Base-by-base conservation (phyloP, 2,797 vertebrate species). In the Enteromius paludinosus region DNA sequence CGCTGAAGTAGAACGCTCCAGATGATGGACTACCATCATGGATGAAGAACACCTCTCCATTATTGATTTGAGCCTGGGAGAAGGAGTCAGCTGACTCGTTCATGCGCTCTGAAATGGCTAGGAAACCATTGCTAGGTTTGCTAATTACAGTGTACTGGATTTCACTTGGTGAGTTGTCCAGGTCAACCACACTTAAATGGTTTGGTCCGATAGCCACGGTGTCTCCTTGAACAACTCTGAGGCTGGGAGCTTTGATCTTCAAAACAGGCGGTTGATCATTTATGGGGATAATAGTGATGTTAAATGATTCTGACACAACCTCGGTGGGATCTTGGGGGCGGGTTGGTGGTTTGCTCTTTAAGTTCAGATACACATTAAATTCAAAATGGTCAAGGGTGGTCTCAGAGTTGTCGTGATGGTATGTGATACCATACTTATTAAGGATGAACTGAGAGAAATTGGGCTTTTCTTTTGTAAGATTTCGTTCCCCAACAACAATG, bases 1-100 rank as follows among this genome's bases (percentile, higher is more conserved):
- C 96, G 1, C 95, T 97, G 78, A 99, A 97, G 91, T 97, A 98
- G 88, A 99, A 98, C 1, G 94, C 95, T 0, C 96, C 96, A 1
- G 97, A 96, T 14, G 86, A 90, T 0, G 94, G 87, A 85, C 95
- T 96, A 87, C 96, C 96, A 82, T 97, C 97, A 5, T 98, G 96
- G 79, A 96, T 72, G 87, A 98, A 98, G 90, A 91, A 96, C n/a
- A 97, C 72, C 14, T 90, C 89, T 75, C 90, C 91, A 25, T 87
- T 91, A 88, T 98, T 94, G 35, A 97, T 90, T 87, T 98, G 94
- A 17, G 95, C 95, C 91, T 98, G 96, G 12, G 95, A 96, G 85
- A 99, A 98, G 43, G 91, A 74, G 49, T 88, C 86, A 79, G 96
- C 65, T 0, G 95, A 92, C 43, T 91, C 88, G 70, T 93, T 95